A percentile compares a stretch with the other conserved stretches of the same genome.
These are phyloP conservation scores for Drosophila punjabiensis DNA, from an alignment of 1,140 invertebrate species.

Conservation along the genomic window DNA sequence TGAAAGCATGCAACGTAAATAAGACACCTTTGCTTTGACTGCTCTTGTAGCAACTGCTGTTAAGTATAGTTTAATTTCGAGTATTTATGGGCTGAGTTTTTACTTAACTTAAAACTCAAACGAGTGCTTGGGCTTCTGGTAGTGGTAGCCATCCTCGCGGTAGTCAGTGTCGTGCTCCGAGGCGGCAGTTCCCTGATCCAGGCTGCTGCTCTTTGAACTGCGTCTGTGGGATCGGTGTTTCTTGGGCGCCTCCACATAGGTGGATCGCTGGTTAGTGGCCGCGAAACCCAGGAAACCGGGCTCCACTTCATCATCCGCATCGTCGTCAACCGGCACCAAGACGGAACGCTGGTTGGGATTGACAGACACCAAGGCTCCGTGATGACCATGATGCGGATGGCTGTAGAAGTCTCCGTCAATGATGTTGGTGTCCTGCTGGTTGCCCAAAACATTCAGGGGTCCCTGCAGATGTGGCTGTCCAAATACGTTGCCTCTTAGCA, in stretches of 20 bases:
- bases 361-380: conserved; percentile 26
- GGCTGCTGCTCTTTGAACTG: not conserved
- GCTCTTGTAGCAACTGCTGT: conserved; percentile 67
- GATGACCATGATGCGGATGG: conserved; percentile 35
- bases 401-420: conserved; percentile 75
- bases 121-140: conserved; percentile 55
- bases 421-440: conserved; percentile 72
- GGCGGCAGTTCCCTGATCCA: conserved; percentile 39
- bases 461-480: conserved; percentile 65
- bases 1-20: conserved; percentile 46
- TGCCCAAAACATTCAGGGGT: conserved; percentile 48
- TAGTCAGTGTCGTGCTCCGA: conserved; percentile 60
- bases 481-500: conserved; percentile 62
- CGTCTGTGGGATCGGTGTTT: conserved; percentile 10
- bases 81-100: not conserved
- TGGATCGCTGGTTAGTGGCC: conserved; percentile 32
- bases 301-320: conserved; percentile 51
- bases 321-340: conserved; percentile 48
- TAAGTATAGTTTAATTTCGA: conserved; percentile 54
- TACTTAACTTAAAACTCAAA: conserved; percentile 25
- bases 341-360: conserved; percentile 55
- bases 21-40: conserved; percentile 10
- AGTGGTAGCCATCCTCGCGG: conserved; percentile 69
- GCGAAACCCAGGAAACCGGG: conserved; percentile 53
- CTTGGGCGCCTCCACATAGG: conserved; percentile 44